phyloP scores from a whole-genome alignment of 2,888 invertebrate species.

The Philhelius pedissequus region DNA sequence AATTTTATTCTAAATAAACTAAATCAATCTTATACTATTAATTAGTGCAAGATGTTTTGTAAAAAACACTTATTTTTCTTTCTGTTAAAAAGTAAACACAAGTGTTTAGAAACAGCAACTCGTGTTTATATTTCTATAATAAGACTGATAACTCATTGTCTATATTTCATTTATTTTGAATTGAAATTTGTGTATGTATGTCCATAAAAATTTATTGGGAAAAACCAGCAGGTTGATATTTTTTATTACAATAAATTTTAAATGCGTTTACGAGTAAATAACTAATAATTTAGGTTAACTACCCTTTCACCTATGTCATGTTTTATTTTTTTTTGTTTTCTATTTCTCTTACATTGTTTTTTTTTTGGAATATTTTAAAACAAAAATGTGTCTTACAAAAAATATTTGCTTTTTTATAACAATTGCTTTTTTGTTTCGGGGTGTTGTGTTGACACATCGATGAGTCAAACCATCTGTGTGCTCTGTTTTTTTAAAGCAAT shows the following conservation, averaged over 20 bases:
- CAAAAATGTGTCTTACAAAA: not conserved
- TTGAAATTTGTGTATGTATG: not conserved
- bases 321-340: too few species aligned
- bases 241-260: not conserved
- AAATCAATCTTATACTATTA: not conserved
- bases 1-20: not conserved
- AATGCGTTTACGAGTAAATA: not conserved
- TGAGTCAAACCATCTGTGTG: not conserved
- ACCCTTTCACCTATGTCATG: too few species aligned
- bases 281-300: too few species aligned
- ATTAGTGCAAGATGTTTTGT: not conserved
- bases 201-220: not conserved
- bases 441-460: not conserved
- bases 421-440: not conserved
- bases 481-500: not conserved
- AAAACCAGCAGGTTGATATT: not conserved
- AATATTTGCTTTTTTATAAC: not conserved
- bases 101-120: not conserved
- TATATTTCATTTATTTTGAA: not conserved
- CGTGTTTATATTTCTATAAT: not conserved
- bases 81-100: slow-evolving; percentile 14
- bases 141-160: not conserved
- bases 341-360: too few species aligned
- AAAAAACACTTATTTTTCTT: not conserved
- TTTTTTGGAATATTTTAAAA: too few species aligned